Conservation (phyloP, 2,113 vertebrate genomes). For the Embiotoca jacksoni region DNA sequence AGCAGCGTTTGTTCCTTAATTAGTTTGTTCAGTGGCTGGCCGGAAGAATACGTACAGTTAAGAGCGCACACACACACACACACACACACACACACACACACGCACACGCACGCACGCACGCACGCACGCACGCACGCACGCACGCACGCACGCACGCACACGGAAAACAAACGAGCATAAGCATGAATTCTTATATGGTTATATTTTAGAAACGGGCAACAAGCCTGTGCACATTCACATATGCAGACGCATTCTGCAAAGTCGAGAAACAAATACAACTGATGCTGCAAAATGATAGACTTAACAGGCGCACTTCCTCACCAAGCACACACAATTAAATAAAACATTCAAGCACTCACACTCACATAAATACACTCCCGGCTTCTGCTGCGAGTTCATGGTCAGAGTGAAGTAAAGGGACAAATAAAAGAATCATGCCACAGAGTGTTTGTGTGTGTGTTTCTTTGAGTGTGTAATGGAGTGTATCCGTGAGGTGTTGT, state of each 20-base stretch:
- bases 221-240: neutral
- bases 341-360: neutral
- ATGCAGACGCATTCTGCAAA: neutral
- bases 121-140: constrained; percentile 13
- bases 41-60: constrained; percentile 70
- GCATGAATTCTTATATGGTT: neutral
- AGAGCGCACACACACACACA: constrained; percentile 21
- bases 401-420: constrained; percentile 12
- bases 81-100: constrained; percentile 27
- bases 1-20: constrained; percentile 85
- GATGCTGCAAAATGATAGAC: neutral
- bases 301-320: neutral
- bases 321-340: neutral
- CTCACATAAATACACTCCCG: neutral
- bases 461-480: constrained; percentile 47
- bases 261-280: neutral
- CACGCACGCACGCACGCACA: constrained; percentile 6
- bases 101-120: too few relatives aligned
- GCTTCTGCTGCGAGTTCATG: constrained; percentile 14
- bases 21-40: constrained; percentile 84
- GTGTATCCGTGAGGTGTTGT: constrained; percentile 40
- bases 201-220: neutral
- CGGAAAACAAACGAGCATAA: constrained; percentile 7
- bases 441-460: constrained; percentile 32
- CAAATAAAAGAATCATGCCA: constrained; percentile 30